A percentile compares a stretch with the other conserved stretches of the same genome.
These are phyloP conservation scores for Saccostrea cuccullata DNA, from an alignment of 1,140 invertebrate genomes.

Conservation along the genomic window DNA sequence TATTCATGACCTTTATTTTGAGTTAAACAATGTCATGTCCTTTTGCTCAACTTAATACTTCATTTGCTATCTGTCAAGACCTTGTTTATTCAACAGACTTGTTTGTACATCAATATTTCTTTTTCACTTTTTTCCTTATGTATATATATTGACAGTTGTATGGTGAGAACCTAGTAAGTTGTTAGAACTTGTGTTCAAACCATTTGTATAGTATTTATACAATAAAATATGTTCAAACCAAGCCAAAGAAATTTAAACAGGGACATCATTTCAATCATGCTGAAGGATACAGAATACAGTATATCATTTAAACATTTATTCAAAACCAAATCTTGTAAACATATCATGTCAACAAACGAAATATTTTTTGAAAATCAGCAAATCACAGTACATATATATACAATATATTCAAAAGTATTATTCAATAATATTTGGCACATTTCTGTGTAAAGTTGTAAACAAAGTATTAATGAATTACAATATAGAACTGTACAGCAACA, in stretches of 20 bases:
- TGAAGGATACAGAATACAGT: not conserved
- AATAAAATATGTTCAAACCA: too few species aligned
- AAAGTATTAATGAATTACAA: not conserved
- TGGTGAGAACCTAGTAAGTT: too few species aligned
- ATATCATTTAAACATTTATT: constrained; percentile 16
- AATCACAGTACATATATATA: not conserved
- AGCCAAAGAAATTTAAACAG: not conserved
- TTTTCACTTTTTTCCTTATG: too few species aligned
- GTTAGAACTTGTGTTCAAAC: too few species aligned
- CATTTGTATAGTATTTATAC: too few species aligned
- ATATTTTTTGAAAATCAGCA: too few species aligned
- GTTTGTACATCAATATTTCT: too few species aligned
- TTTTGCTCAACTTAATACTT: not conserved
- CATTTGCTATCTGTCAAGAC: not conserved
- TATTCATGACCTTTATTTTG: not conserved
- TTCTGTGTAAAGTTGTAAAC: not conserved
- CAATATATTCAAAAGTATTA: too few species aligned
- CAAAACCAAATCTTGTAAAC: not conserved
- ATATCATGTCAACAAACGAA: not conserved
- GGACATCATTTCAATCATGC: not conserved
- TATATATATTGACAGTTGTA: too few species aligned
- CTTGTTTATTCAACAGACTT: not conserved
- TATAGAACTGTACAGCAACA: not conserved
- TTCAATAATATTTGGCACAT: too few species aligned
- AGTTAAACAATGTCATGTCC: not conserved